Conservation (phyloP, 2,888 invertebrate genomes). For the Scaptodrosophila latifasciaeformis region DNA sequence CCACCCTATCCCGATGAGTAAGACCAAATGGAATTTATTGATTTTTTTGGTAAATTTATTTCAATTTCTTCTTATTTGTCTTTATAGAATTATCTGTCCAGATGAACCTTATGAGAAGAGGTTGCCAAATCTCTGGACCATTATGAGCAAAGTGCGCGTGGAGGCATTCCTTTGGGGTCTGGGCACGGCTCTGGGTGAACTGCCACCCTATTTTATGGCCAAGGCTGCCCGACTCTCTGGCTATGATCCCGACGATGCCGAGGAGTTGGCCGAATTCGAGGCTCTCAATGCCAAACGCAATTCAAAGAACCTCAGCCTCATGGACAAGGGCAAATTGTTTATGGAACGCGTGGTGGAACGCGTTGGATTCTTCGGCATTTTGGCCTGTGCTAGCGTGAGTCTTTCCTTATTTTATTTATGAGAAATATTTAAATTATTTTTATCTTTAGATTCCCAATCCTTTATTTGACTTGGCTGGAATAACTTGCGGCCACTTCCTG, state of each 20-base stretch:
- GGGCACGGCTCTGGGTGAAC: constrained; percentile 98
- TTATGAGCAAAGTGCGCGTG: constrained; percentile 94
- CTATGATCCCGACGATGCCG: constrained; percentile 79
- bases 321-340: constrained; percentile 87
- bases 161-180: constrained; percentile 99
- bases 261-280: constrained; percentile 85
- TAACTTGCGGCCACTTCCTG: constrained; percentile 98
- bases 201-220: constrained; percentile 99
- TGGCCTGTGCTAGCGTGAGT: constrained; percentile 94
- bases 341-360: constrained; percentile 93
- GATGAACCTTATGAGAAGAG: constrained; percentile 79
- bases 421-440: background rate
- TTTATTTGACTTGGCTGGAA: constrained; percentile 97
- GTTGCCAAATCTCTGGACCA: constrained; percentile 89
- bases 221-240: constrained; percentile 87
- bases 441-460: constrained; percentile 94
- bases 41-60: too few species aligned
- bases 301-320: constrained; percentile 78
- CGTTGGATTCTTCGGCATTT: constrained; percentile 96
- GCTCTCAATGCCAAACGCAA: constrained; percentile 81
- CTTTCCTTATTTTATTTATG: background rate
- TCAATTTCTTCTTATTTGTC: too few species aligned
- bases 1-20: constrained; percentile 99
- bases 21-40: too few species aligned
- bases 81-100: constrained; percentile 92